Percentiles rank a stretch among this genome's conserved stretches.
phyloP scores from a whole-genome alignment of 2,888 invertebrate species.

The Euzetes globulus region DNA sequence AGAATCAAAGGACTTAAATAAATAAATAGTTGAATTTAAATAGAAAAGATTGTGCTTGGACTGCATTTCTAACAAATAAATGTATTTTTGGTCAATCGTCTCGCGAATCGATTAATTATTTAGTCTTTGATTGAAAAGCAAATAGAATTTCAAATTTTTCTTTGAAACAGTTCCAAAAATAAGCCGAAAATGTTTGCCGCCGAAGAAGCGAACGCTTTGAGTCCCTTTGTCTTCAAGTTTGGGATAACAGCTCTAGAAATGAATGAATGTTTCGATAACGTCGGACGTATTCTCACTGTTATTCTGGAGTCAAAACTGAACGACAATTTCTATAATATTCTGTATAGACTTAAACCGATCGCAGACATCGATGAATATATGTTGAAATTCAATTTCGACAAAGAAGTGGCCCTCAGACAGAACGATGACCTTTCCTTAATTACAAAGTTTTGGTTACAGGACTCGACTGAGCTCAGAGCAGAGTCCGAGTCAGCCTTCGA shows the following conservation, averaged over 20 bases:
- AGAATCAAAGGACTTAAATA: background rate
- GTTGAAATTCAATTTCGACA: constrained; percentile 15
- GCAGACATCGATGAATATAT: background rate
- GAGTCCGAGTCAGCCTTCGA: background rate
- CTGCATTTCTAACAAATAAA: too few relatives aligned
- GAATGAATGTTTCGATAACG: background rate
- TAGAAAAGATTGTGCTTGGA: too few relatives aligned
- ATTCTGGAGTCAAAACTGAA: background rate
- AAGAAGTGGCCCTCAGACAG: background rate
- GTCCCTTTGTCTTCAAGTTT: background rate
- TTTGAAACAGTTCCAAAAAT: too few relatives aligned
- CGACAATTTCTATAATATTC: background rate
- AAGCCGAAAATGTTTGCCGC: too few relatives aligned
- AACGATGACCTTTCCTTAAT: background rate
- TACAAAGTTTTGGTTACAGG: background rate
- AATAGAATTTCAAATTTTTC: too few relatives aligned
- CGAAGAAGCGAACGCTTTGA: too few relatives aligned
- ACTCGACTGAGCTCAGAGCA: background rate
- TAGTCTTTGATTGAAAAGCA: too few relatives aligned
- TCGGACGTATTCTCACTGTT: background rate
- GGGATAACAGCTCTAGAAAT: background rate
- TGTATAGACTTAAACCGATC: background rate
- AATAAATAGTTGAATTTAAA: too few relatives aligned
- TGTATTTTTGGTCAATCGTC: too few relatives aligned
- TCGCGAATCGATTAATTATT: too few relatives aligned